Percentiles rank a stretch among this genome's conserved stretches.
These are phyloP conservation scores for Zeuzera pyrina DNA, from an alignment of 2,888 invertebrate genomes.

Conservation along the genomic window DNA sequence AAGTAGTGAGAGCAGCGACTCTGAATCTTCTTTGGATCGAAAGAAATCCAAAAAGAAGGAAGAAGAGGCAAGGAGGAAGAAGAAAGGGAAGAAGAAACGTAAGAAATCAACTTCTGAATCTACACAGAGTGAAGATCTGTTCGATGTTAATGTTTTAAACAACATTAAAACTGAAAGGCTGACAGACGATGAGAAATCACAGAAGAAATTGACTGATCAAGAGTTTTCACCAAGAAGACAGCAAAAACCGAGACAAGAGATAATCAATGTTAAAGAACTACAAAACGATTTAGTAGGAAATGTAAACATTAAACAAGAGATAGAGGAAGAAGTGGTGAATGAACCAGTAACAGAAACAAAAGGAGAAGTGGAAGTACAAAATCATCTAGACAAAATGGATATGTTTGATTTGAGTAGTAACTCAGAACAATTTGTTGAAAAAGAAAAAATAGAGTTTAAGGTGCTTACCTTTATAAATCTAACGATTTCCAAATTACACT, in stretches of 20 bases:
- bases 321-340: constrained; percentile 12
- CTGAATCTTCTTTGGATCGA: constrained; percentile 25
- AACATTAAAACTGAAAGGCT: constrained; percentile 59
- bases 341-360: too few relatives aligned
- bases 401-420: neutral
- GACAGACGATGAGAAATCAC: constrained; percentile 48
- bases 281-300: constrained; percentile 60
- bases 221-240: constrained; percentile 43
- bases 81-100: constrained; percentile 28
- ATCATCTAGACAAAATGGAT: constrained; percentile 4
- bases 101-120: constrained; percentile 37
- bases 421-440: neutral
- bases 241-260: constrained; percentile 30
- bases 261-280: constrained; percentile 60
- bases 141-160: constrained; percentile 55
- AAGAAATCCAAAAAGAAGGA: constrained; percentile 22
- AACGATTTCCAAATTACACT: too few relatives aligned
- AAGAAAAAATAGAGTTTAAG: constrained; percentile 17
- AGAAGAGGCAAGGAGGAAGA: constrained; percentile 17
- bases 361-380: too few relatives aligned
- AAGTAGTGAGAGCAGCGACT: constrained; percentile 31
- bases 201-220: constrained; percentile 22
- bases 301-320: constrained; percentile 49
- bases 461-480: too few relatives aligned
- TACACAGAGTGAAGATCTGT: constrained; percentile 40